These are phyloP conservation scores for Patella ulyssiponensis DNA, from an alignment of 2,888 invertebrate genomes.

Conservation along the genomic window DNA sequence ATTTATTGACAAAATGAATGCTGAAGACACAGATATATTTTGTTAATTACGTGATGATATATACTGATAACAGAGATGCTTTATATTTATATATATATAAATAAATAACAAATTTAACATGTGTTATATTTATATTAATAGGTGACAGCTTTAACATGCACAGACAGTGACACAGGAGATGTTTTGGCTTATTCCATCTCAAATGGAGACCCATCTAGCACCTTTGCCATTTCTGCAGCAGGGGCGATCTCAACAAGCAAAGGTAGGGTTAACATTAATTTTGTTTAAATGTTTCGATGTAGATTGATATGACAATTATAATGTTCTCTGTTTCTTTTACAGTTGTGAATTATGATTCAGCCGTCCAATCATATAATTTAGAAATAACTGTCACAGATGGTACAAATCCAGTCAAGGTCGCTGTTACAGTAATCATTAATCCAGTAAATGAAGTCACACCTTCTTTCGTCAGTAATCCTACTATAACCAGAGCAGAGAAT, in stretches of 20 bases:
- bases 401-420: slow-evolving; percentile 32
- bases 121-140: slow-evolving; percentile 14
- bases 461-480: slow-evolving; percentile 34
- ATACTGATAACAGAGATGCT: too few relatives aligned
- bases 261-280: slow-evolving; percentile 21
- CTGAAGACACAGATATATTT: too few relatives aligned
- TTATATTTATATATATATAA: too few relatives aligned
- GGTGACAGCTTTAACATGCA: slow-evolving; percentile 46
- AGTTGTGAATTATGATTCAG: slow-evolving; percentile 57
- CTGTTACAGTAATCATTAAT: slow-evolving; percentile 44
- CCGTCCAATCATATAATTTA: slow-evolving; percentile 43
- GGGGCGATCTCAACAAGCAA: slow-evolving; percentile 39
- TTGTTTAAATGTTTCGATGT: not conserved
- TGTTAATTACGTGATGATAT: too few relatives aligned
- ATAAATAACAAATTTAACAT: too few relatives aligned
- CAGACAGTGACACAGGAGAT: slow-evolving; percentile 45
- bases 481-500: slow-evolving; percentile 41
- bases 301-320: too few relatives aligned
- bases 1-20: too few relatives aligned
- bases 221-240: slow-evolving; percentile 34
- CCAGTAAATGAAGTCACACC: slow-evolving; percentile 60
- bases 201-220: slow-evolving; percentile 39
- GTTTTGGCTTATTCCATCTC: slow-evolving; percentile 41
- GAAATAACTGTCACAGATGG: slow-evolving; percentile 48
- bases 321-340: slow-evolving; percentile 3